Base-by-base conservation (phyloP, 2,113 vertebrate species). In the Amphilophus citrinellus region DNA sequence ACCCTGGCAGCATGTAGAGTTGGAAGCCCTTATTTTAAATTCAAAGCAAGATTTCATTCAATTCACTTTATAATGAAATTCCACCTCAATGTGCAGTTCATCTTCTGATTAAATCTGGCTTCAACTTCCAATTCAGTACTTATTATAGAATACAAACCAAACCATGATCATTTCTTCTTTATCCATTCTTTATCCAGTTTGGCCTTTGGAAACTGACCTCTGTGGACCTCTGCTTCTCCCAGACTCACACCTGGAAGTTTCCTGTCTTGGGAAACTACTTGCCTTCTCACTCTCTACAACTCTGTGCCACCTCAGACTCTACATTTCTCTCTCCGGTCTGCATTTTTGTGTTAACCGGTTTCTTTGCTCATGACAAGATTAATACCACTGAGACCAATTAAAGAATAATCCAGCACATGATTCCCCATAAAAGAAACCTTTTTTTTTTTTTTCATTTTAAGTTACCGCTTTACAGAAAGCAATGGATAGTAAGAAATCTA, bases 111-210 rank as follows among this genome's bases (percentile, higher is more conserved):
- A 85, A 89, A 92, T 83, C 71, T 44, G 76, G 58, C 22, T 89
- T 84, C 53, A 91, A 83, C 87, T 79, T 89, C 84, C 77, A 24
- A 83, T 85, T 87, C 78, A 27, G 56, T 17, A 13, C 47, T 73
- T 82, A 79, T 89, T 83, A 79, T 87, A 39, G 37, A 39, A 39
- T 10, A 39, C 9, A 10, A 39, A 39, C 37, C 9, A 39, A 39
- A 10, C 9, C 8, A 39, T 39, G 8, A 39, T 39, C 7, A 39
- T 39, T 39, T 39, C 37, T 39, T 39, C 37, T 39, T 73, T 53
- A 73, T 13, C 53, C 6, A 2, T 39, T 39, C 37, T 39, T 73
- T 53, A 73, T 13, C 53, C 6, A 2, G 47, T 53, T 50, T n/a
- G 27, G 47, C 2, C 10, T 73, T 53, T 47, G 44, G 13, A 53